A percentile compares a stretch with the other conserved stretches of the same genome.
These are phyloP conservation scores for Bombus soroeensis DNA, from an alignment of 1,140 invertebrate genomes.

Conservation along the genomic window DNA sequence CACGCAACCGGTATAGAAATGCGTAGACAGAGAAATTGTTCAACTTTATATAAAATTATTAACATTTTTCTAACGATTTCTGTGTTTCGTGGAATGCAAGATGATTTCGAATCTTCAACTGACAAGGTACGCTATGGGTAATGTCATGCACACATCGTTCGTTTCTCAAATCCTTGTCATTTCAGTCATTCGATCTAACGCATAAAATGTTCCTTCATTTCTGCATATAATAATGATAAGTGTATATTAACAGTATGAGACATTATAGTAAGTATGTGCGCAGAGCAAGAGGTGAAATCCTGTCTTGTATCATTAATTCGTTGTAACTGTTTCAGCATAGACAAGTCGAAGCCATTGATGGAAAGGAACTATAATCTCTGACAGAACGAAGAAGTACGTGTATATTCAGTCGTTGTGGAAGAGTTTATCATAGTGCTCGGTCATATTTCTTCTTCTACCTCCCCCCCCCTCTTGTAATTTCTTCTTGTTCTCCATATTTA, in stretches of 20 bases:
- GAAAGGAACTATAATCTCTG: neutral
- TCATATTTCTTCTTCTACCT: conserved; percentile 12
- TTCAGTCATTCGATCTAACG: neutral
- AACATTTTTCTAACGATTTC: neutral
- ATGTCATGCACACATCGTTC: neutral
- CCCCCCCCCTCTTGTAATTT: neutral
- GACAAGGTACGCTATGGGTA: neutral
- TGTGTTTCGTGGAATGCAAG: neutral
- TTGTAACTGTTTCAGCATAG: conserved; percentile 22
- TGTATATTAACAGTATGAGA: neutral
- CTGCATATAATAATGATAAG: neutral
- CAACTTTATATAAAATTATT: neutral
- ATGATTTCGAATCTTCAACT: neutral
- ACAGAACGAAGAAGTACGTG: conserved; percentile 11
- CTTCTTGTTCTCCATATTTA: conserved; percentile 21
- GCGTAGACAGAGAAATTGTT: neutral
- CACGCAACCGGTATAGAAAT: neutral
- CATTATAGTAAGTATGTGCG: neutral
- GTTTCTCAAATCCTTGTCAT: neutral
- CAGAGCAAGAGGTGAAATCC: neutral
- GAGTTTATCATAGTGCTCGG: neutral
- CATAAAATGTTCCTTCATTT: neutral
- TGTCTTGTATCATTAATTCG: conserved; percentile 21
- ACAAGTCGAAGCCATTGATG: conserved; percentile 3
- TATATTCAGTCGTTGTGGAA: neutral